Base-by-base conservation (phyloP, 2,888 invertebrate genomes). In the Oligia latruncula region DNA sequence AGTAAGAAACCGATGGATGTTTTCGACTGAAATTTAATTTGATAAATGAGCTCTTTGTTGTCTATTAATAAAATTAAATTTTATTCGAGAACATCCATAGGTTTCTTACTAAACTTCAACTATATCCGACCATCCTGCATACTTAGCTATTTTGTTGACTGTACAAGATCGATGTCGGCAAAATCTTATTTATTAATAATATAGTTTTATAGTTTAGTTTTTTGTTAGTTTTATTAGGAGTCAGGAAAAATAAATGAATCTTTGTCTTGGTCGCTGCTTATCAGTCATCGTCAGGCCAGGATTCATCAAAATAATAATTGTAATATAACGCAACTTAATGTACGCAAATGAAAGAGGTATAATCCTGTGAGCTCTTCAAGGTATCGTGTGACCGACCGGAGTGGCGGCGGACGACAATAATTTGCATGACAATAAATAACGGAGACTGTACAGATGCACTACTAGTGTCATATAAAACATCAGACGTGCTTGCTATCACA, bases 371-470 rank as follows among this genome's bases (percentile, higher is more conserved):
- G 71, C 62, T 79, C 62, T 72, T 60, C 40, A 86, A 86, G 87
- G 65, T 60, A 82, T 67, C 64, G 91, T 91, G 89, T 90, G 92
- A 92, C 92, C 90, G 91, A 52, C 91, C 90, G 91, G 58, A 58
- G 40, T 64, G 58, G 70, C 58, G 52, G 80, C 90, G 90, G 91
- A 91, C 91, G 91, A 87, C 87, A 90, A 90, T 92, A 93, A 95
- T 95, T 95, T 94, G 94, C 95, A 93, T 89, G 89, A 91, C 93
- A 95, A 95, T 96, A 95, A 96, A 96, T 95, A 95, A 95, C 92
- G 89, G 90, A 83, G 88, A 90, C 91, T 91, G 90, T 88, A 88
- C 89, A 90, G 90, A 90, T 92, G 90, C 92, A 90, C 90, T 89
- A 90, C 90, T 89, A 91, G 90, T 92, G 91, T 92, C 92, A 92